A percentile compares a stretch with the other conserved stretches of the same genome.
Evolutionary conservation across 2,113 vertebrate genomes (phyloP).

Genomic region (Falcunculus frontatus): DNA sequence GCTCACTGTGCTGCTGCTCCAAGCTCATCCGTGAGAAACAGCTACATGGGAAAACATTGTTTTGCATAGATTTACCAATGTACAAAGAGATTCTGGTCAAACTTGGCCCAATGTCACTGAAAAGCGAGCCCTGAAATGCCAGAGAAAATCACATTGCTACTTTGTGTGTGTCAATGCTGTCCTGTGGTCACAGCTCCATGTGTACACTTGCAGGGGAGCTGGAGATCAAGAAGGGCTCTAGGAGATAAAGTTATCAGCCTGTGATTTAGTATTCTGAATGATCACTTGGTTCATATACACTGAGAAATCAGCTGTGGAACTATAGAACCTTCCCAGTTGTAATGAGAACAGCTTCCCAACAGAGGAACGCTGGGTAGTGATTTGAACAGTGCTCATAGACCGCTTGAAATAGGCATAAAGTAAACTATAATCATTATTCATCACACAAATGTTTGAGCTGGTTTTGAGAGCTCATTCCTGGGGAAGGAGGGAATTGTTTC

Average conservation of each 20-base stretch:
- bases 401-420: not conserved
- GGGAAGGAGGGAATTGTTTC: not conserved
- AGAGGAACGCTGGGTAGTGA: not conserved
- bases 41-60: not conserved
- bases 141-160: not conserved
- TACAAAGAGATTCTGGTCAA: not conserved
- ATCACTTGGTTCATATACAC: not conserved
- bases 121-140: not conserved
- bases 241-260: not conserved
- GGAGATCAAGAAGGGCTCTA: not conserved
- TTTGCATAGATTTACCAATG: not conserved
- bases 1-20: not conserved
- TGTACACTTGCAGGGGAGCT: not conserved
- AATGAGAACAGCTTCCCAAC: not conserved
- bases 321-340: not conserved
- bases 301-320: not conserved
- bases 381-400: not conserved
- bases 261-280: not conserved
- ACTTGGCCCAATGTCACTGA: not conserved
- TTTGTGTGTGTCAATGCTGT: not conserved
- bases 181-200: not conserved
- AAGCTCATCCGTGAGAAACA: not conserved
- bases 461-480: not conserved
- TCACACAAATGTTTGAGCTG: not conserved
- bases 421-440: not conserved